Conservation (phyloP, 2,113 vertebrate genomes). For the Malaclemys terrapin region DNA sequence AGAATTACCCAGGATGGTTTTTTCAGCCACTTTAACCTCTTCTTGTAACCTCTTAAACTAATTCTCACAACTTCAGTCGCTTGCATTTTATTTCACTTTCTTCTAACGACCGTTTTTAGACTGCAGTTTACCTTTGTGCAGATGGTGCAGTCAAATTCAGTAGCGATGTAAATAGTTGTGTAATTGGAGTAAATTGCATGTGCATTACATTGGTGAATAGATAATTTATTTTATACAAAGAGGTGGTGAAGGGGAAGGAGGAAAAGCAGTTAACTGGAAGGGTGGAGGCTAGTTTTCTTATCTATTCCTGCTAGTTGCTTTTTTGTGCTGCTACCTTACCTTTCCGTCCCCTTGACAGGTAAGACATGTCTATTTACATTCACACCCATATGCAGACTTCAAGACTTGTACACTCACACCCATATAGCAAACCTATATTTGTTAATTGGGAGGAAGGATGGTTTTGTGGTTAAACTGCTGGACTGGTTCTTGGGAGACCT, state of each 20-base stretch:
- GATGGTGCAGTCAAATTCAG: not conserved
- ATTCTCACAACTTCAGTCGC: not conserved
- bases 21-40: not conserved
- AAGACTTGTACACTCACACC: conserved; percentile 22
- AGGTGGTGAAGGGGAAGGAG: not conserved
- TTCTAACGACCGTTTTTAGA: not conserved
- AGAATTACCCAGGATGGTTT: not conserved
- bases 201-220: rapidly evolving
- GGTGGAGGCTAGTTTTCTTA: not conserved
- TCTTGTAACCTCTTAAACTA: not conserved
- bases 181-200: rapidly evolving
- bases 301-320: not conserved
- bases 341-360: not conserved
- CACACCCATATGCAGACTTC: not conserved
- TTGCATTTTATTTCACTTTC: not conserved
- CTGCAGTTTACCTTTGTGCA: not conserved
- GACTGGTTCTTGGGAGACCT: conserved; percentile 17
- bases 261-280: not conserved
- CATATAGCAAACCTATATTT: not conserved
- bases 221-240: conserved; percentile 7
- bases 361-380: not conserved
- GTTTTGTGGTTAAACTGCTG: conserved; percentile 11
- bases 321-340: not conserved
- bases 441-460: conserved; percentile 30
- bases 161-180: not conserved